Conservation (phyloP, 2,113 vertebrate species). For the Sylvietta virens region DNA sequence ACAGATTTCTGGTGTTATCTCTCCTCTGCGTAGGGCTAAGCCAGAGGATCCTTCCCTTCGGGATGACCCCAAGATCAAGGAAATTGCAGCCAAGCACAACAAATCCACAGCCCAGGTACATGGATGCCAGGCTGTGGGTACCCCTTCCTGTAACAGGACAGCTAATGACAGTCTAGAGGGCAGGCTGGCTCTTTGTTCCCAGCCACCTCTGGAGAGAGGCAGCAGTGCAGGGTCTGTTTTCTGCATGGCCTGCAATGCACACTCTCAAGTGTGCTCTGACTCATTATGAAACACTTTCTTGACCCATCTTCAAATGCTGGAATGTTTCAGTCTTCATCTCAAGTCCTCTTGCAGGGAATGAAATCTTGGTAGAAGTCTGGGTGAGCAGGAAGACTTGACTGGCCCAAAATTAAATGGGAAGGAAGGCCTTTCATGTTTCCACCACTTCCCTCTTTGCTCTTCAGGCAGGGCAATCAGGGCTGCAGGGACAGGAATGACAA, state of each 20-base stretch:
- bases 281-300: neutral
- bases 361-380: neutral
- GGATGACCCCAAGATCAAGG: conserved; percentile 82
- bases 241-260: neutral
- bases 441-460: neutral
- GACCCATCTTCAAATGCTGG: neutral
- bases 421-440: neutral
- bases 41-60: conserved; percentile 82
- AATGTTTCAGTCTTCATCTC: neutral
- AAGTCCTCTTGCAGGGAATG: neutral
- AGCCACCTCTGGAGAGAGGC: too few relatives aligned
- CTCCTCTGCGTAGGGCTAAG: conserved; percentile 73
- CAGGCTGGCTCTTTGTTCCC: neutral
- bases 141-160: neutral
- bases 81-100: conserved; percentile 80
- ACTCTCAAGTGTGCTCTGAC: neutral
- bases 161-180: neutral
- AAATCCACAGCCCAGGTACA: conserved; percentile 86
- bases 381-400: neutral
- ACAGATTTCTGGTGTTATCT: neutral
- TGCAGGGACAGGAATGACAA: neutral
- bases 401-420: neutral
- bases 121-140: neutral
- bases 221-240: neutral
- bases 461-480: neutral